phyloP scores from a whole-genome alignment of 2,113 vertebrate species.

The Lucifuga dentata region DNA sequence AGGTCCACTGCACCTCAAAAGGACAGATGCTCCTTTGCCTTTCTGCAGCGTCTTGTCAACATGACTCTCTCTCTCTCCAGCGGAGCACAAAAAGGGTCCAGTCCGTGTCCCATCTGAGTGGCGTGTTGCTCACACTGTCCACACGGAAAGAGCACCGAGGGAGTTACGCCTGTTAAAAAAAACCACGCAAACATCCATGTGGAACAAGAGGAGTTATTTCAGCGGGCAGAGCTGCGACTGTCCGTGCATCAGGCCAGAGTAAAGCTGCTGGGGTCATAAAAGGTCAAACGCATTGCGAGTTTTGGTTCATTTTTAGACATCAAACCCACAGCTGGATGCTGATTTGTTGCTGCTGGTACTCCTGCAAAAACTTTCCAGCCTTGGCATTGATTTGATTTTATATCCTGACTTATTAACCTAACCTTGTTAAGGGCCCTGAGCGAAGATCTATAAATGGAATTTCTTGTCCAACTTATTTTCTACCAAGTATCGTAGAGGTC shows the following conservation, averaged over 20 bases:
- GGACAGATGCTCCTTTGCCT: slow-evolving; percentile 60
- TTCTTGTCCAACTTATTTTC: no score
- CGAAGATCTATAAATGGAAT: no score
- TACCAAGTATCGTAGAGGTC: no score
- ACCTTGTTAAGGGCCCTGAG: no score
- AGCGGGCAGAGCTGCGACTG: slow-evolving; percentile 16
- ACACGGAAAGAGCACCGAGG: slow-evolving; percentile 38
- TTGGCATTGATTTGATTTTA: slow-evolving; percentile 20
- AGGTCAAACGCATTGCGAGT: slow-evolving; percentile 18
- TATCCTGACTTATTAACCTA: slow-evolving; percentile 15
- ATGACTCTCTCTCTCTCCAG: slow-evolving; percentile 65
- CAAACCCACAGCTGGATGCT: not conserved
- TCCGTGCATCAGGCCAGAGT: slow-evolving; percentile 9
- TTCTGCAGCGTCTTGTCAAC: slow-evolving; percentile 66
- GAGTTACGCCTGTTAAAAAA: slow-evolving; percentile 59
- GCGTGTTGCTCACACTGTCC: slow-evolving; percentile 35
- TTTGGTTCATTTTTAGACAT: slow-evolving; percentile 18
- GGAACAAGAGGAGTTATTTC: slow-evolving; percentile 37
- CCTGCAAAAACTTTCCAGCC: slow-evolving; percentile 14
- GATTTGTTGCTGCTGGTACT: not conserved
- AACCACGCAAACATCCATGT: slow-evolving; percentile 34
- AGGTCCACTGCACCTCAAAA: slow-evolving; percentile 70
- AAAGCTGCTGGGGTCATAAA: not conserved
- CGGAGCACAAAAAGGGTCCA: slow-evolving; percentile 69
- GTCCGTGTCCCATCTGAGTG: slow-evolving; percentile 60